A percentile compares a stretch with the other conserved stretches of the same genome.
Evolutionary conservation across 2,888 invertebrate genomes (phyloP).

Genomic region (Osedax frankpressi): DNA sequence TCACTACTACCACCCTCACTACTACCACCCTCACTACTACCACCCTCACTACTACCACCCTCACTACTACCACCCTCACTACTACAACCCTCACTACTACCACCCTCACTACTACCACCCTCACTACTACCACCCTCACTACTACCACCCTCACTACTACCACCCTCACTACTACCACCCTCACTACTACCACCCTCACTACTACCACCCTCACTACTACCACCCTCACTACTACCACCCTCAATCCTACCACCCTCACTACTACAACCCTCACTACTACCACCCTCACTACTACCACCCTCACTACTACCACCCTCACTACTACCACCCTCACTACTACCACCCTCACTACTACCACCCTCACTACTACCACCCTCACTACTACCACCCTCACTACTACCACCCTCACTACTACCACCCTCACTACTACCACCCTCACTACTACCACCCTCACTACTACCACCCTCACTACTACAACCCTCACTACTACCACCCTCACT

Average conservation of each 20-base stretch:
- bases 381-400: constrained; percentile 28
- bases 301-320: neutral
- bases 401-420: constrained; percentile 23
- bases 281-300: neutral
- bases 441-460: constrained; percentile 23
- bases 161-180: constrained; percentile 23
- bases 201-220: constrained; percentile 13
- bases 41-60: constrained; percentile 27
- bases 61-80: constrained; percentile 24
- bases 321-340: neutral
- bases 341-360: constrained; percentile 26
- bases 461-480: constrained; percentile 27
- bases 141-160: constrained; percentile 22
- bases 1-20: constrained; percentile 27
- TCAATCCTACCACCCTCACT: neutral
- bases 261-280: neutral
- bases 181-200: constrained; percentile 22
- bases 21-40: constrained; percentile 23
- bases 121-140: constrained; percentile 21
- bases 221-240: neutral
- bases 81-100: constrained; percentile 27
- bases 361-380: constrained; percentile 22
- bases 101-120: constrained; percentile 24
- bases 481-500: constrained; percentile 24
- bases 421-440: constrained; percentile 27